phyloP scores from a whole-genome alignment of 2,113 vertebrate genomes.

The Cercocebus atys region DNA sequence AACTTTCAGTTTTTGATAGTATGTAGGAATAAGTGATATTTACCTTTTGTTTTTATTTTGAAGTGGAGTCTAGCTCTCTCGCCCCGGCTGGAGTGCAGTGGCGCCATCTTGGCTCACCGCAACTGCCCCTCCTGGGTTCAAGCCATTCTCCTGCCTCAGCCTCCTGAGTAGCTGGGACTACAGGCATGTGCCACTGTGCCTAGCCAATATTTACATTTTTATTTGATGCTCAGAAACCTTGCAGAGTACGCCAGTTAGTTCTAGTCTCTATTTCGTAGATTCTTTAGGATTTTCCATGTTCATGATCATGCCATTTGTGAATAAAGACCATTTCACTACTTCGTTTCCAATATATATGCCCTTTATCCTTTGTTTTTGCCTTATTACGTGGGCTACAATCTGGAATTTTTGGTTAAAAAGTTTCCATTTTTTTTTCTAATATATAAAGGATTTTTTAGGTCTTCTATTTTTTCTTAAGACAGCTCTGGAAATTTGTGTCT shows the following conservation, averaged over 20 bases:
- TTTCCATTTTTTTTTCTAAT: background rate
- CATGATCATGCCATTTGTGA: background rate
- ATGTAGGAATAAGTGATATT: no score
- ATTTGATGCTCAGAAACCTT: no score
- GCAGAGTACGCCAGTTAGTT: background rate
- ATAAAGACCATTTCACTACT: background rate
- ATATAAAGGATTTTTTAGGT: background rate
- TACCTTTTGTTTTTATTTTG: no score
- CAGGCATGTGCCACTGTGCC: no score
- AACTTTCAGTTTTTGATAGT: background rate
- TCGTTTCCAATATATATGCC: background rate
- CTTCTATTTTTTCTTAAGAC: background rate
- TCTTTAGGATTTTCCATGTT: background rate
- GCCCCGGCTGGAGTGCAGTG: no score
- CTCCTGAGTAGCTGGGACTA: no score
- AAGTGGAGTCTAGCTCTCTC: no score
- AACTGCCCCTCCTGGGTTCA: no score
- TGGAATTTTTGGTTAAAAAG: background rate
- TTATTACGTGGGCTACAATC: background rate
- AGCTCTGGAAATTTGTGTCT: background rate
- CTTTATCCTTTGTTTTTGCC: background rate
- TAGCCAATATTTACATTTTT: background rate
- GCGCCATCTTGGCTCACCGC: no score
- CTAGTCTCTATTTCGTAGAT: no score
- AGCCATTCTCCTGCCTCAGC: no score